These are phyloP conservation scores for Papilio aristodemus DNA, from an alignment of 1,140 invertebrate genomes.

Conservation along the genomic window DNA sequence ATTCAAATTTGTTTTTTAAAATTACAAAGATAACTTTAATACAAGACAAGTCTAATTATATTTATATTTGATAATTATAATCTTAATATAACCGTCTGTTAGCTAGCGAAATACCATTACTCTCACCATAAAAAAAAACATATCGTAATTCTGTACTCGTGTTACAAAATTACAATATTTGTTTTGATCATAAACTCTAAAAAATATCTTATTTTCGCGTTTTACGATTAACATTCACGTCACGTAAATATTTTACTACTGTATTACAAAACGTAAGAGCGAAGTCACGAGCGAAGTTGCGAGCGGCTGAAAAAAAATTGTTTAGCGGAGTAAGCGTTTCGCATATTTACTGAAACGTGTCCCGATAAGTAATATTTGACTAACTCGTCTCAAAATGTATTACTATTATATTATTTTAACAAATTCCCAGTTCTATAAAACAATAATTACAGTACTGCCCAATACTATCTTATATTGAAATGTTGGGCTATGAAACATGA, in stretches of 20 bases:
- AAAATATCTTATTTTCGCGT: constrained; percentile 17
- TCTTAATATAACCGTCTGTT: too few relatives aligned
- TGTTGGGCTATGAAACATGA: too few relatives aligned
- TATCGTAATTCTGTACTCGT: neutral
- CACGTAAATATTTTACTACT: constrained; percentile 32
- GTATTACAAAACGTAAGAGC: constrained; percentile 31
- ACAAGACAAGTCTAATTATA: too few relatives aligned
- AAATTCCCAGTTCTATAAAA: too few relatives aligned
- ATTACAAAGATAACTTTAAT: too few relatives aligned
- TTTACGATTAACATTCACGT: constrained; percentile 25
- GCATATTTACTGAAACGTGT: constrained; percentile 19
- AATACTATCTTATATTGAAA: too few relatives aligned
- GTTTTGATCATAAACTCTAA: constrained; percentile 4
- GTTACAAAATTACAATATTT: constrained; percentile 10
- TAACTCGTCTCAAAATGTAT: too few relatives aligned
- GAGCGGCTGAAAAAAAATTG: neutral
- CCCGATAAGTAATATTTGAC: neutral
- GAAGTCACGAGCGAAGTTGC: constrained; percentile 21
- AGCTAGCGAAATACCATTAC: neutral
- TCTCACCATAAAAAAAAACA: neutral
- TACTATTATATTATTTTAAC: too few relatives aligned
- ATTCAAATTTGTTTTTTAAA: too few relatives aligned
- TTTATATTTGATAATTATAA: too few relatives aligned
- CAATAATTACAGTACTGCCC: too few relatives aligned
- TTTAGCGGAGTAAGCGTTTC: constrained; percentile 13